Evolutionary conservation across 2,113 vertebrate species (phyloP).

Genomic region (Nymphicus hollandicus): DNA sequence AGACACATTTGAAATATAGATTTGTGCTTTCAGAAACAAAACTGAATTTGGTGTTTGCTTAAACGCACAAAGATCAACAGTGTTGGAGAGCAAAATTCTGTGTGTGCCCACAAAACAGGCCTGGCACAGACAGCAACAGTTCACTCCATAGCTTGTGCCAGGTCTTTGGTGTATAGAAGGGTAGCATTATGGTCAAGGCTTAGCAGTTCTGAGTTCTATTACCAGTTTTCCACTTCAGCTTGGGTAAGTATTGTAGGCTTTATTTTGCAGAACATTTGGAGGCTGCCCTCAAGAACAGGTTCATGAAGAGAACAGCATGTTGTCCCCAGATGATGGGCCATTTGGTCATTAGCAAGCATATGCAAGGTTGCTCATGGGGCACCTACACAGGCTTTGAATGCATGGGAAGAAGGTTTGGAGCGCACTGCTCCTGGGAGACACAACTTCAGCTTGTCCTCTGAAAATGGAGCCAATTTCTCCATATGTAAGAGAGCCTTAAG

Average conservation of each 20-base stretch:
- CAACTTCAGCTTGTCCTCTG: not conserved
- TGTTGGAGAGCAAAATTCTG: not conserved
- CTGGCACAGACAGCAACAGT: not conserved
- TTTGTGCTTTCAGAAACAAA: not conserved
- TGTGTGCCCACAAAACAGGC: not conserved
- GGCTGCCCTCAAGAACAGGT: not conserved
- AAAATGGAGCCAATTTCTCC: not conserved
- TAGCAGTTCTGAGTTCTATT: not conserved
- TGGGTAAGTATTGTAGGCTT: not conserved
- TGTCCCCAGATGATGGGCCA: not conserved
- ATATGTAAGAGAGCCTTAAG: not conserved
- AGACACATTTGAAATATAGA: not conserved
- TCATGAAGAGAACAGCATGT: not conserved
- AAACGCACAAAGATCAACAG: not conserved
- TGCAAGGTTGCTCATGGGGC: not conserved
- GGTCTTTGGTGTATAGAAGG: not conserved
- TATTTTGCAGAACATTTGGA: not conserved
- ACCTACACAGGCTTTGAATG: not conserved
- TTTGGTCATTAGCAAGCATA: not conserved
- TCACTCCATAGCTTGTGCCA: not conserved
- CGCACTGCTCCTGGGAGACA: not conserved
- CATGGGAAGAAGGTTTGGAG: not conserved
- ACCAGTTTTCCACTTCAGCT: not conserved
- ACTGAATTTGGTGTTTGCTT: not conserved
- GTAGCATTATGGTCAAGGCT: not conserved